Percentiles rank a stretch among this genome's conserved stretches.
Conservation (phyloP, 2,113 vertebrate species). For the Ifrita kowaldi region DNA sequence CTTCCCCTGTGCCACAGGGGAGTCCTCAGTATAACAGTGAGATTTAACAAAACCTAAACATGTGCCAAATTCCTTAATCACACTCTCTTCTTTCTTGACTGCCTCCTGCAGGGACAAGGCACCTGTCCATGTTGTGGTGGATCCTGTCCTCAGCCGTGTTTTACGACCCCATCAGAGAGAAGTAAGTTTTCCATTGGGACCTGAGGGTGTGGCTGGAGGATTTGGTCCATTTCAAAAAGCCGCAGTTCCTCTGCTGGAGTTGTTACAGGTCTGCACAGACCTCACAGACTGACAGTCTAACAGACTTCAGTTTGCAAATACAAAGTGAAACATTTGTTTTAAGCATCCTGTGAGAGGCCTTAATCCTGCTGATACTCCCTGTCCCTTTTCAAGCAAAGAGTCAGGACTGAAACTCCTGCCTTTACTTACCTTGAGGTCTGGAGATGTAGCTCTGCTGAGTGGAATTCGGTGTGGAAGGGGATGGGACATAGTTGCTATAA, state of each 20-base stretch:
- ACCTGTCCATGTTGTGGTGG: conserved; percentile 94
- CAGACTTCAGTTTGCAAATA: background rate
- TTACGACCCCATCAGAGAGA: conserved; percentile 96
- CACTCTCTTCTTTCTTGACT: background rate
- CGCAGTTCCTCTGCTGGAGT: background rate
- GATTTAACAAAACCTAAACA: background rate
- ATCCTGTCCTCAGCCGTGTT: conserved; percentile 89
- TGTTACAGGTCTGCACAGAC: background rate
- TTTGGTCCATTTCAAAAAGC: background rate
- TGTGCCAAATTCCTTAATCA: background rate
- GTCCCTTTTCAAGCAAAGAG: background rate
- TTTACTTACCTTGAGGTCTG: background rate
- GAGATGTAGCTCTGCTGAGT: background rate
- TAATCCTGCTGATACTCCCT: background rate
- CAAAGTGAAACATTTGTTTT: background rate
- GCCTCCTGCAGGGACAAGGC: conserved; percentile 80
- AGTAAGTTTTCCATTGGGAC: conserved; percentile 68
- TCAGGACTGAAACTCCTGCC: background rate
- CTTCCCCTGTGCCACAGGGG: background rate
- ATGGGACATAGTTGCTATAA: background rate
- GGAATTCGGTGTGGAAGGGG: background rate
- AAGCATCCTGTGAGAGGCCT: background rate
- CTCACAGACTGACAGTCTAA: background rate
- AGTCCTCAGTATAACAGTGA: background rate
- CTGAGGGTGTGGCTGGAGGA: background rate